phyloP scores from a whole-genome alignment of 2,113 vertebrate genomes.

The Cephalopterus ornatus region DNA sequence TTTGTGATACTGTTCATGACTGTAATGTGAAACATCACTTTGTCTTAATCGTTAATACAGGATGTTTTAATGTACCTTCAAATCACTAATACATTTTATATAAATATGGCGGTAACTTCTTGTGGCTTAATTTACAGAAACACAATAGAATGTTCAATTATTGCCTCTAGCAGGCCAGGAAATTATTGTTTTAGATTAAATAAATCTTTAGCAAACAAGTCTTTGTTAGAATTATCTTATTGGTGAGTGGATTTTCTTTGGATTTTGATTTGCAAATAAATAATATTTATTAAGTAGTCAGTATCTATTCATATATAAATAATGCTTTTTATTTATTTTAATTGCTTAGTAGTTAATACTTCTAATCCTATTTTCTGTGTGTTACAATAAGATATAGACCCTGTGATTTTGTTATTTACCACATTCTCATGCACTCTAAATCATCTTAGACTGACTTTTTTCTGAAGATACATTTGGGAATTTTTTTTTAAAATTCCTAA shows the following conservation, averaged over 20 bases:
- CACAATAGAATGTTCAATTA: not conserved
- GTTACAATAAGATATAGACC: not conserved
- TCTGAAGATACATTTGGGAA: not conserved
- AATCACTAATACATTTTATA: not conserved
- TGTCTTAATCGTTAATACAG: not conserved
- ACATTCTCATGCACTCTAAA: not conserved
- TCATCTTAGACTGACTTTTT: not conserved
- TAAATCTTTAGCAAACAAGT: not conserved
- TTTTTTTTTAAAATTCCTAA: not conserved
- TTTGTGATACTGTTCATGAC: not conserved
- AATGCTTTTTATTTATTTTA: not conserved
- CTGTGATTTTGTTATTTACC: not conserved
- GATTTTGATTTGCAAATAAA: not conserved
- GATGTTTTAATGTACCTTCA: not conserved
- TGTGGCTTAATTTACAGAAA: not conserved
- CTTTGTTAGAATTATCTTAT: not conserved
- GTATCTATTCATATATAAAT: not conserved
- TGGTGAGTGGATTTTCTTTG: not conserved
- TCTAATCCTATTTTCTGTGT: not conserved
- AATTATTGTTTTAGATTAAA: not conserved
- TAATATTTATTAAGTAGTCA: not conserved
- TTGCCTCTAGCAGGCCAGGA: not conserved
- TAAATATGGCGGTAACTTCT: not conserved
- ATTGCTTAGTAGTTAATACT: not conserved
- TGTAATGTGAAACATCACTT: not conserved